Base-by-base conservation (phyloP, 2,113 vertebrate genomes). In the Hypanus sabinus region DNA sequence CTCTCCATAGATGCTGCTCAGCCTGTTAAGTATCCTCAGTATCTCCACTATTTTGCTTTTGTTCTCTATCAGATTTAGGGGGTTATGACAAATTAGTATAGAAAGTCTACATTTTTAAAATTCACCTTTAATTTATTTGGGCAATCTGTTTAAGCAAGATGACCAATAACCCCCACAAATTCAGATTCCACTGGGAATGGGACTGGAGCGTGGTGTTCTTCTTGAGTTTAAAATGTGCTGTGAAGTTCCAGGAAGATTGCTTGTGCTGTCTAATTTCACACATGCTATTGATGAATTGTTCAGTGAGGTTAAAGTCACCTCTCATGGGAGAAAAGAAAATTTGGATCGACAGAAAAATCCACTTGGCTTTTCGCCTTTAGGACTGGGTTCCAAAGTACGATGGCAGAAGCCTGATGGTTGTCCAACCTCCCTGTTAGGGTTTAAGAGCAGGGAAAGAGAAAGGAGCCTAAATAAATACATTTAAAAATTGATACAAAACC, bases 381-480 rank as follows among this genome's bases (percentile, higher is more conserved):
- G 68, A 73, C 12, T 93, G 70, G 46, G 33, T 5, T 73, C 70
- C 12, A 73, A 70, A 55, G 36, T 55, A 10, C 9, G 73, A 46
- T 73, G 70, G 68, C 36, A 71, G 70, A 73, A 5, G 38, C 38
- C 11, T 73, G 38, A 55, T 24, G 71, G 71, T 22, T 73, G 76
- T 22, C 18, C 46, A 27, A 38, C 55, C 55, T 87, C 55, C 24
- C 38, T 24, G 83, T 24, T 20, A 87, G 83, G 46, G 38, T 27
- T 20, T 55, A 90, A 65, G 30, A 65, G 33, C 14, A 68, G 30
- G 57, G 73, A 38, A 93, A 73, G 68, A 38, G 33, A 70, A 68
- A 57, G 30, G 30, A 93, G 60, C 22, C 71, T 73, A 73, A 33
- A 91, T 91, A 91, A 90, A 90, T 70, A 27, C 16, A 81, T 85